Evolutionary conservation across 2,797 vertebrate genomes (phyloP), one percentile per base, ranked within the genome.

Genomic region (Enteromius mattozi): DNA sequence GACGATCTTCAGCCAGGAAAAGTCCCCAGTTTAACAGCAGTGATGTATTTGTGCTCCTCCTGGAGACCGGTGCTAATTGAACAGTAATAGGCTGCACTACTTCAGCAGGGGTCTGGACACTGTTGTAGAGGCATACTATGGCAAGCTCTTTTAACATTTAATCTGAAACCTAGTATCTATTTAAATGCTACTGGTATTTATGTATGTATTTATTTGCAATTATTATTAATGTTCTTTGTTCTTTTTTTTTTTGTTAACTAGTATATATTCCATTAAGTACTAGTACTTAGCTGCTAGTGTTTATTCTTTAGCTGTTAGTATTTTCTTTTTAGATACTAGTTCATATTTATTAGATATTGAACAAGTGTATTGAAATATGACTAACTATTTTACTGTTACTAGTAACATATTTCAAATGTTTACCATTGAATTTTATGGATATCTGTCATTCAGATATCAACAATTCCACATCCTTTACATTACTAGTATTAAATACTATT

Each of bases 51-150:
- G 88, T 88, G 85, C 90, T 86, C 90, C 91, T 92, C 90, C 86
- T 19, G 19, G 88, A 84, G 91, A 87, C 91, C 87, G 84, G 90
- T 91, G 92, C 89, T 94, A 93, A 94, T 92, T 94, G 92, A 94
- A 91, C 86, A 77, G 78, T 89, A 92, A 91, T 86, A 85, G 89
- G 72, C 88, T 79, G 81, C 80, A 84, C 79, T 90, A 81, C 89
- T 89, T 87, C 84, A 78, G 86, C 72, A 63, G 12, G 78, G 89
- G 84, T 94, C 92, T 95, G 93, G 93, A 93, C 80, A 89, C 84
- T 90, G 88, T 94, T 88, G 78, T 91, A 49, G 78, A 72, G 80
- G 63, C 30, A 33, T 30, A 65, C 61, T 65, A 65, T 65, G 63
- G 63, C 63, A 65, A 33, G 63, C 63, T 3, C 1, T 8, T 65